Evolutionary conservation across 2,797 vertebrate species (phyloP).

Genomic region (Eospalax fontanierii): DNA sequence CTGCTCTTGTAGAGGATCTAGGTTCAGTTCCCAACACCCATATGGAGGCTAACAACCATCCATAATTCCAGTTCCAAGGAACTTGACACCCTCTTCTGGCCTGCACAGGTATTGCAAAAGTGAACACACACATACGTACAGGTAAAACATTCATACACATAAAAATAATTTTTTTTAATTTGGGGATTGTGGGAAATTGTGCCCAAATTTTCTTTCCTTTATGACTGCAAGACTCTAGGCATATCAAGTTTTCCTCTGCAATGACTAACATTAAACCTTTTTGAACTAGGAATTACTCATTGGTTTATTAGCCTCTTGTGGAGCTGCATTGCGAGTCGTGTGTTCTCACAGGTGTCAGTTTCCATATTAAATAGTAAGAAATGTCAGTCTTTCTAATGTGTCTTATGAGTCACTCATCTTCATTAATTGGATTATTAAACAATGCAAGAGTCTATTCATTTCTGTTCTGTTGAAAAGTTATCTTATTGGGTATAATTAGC

Average conservation of each 20-base stretch:
- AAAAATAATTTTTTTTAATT: no score
- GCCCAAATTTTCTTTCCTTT: slow-evolving; percentile 29
- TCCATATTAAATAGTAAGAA: slow-evolving; percentile 39
- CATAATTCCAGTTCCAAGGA: no score
- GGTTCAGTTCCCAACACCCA: no score
- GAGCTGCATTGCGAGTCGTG: neutral
- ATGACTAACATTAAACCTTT: slow-evolving; percentile 38
- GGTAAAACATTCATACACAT: no score
- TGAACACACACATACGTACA: no score
- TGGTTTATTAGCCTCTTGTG: neutral
- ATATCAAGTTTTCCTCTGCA: slow-evolving; percentile 19
- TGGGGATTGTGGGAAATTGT: neutral
- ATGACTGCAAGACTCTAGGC: neutral
- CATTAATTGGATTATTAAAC: slow-evolving; percentile 62
- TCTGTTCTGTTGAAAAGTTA: slow-evolving; percentile 37
- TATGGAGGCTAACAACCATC: no score
- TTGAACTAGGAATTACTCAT: slow-evolving; percentile 28
- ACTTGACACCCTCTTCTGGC: no score
- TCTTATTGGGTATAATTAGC: slow-evolving; percentile 40
- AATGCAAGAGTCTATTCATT: slow-evolving; percentile 40
- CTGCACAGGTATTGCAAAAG: no score
- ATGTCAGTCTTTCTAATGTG: neutral
- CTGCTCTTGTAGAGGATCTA: no score
- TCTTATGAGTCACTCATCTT: slow-evolving; percentile 45
- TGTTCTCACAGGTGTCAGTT: neutral